Conservation (phyloP, 2,888 invertebrate genomes). For the Chelonus formosanus region DNA sequence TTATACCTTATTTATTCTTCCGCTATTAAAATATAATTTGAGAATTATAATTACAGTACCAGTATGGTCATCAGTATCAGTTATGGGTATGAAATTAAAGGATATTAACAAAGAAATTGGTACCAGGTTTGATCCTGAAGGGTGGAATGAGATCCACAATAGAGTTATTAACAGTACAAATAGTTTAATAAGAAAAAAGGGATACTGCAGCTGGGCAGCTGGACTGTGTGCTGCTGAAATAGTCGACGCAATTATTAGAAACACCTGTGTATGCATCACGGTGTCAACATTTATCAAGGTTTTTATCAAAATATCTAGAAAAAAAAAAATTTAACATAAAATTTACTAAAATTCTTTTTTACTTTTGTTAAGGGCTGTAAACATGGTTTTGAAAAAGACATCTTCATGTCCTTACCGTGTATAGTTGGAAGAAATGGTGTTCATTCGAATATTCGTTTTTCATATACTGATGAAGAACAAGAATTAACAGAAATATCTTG, state of each 20-base stretch:
- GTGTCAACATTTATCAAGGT: constrained; percentile 67
- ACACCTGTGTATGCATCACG: constrained; percentile 65
- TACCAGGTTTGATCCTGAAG: constrained; percentile 65
- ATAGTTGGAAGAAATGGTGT: constrained; percentile 63
- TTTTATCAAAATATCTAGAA: not conserved
- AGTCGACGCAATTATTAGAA: constrained; percentile 65
- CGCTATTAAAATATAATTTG: not conserved
- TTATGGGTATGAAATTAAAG: constrained; percentile 68
- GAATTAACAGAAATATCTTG: constrained; percentile 51
- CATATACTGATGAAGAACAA: constrained; percentile 55
- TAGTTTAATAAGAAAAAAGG: constrained; percentile 66
- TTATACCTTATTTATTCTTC: not conserved
- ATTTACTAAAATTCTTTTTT: not conserved
- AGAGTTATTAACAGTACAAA: constrained; percentile 68
- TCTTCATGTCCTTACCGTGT: constrained; percentile 70
- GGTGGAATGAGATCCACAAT: constrained; percentile 67
- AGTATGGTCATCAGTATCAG: constrained; percentile 70
- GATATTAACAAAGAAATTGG: constrained; percentile 67
- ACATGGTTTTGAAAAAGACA: constrained; percentile 68
- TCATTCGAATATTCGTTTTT: constrained; percentile 55
- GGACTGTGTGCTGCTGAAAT: constrained; percentile 67
- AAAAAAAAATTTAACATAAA: too few relatives aligned
- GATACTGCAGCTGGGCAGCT: constrained; percentile 68
- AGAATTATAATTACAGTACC: constrained; percentile 60
- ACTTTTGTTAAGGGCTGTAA: constrained; percentile 53